These are phyloP conservation scores for Solenodon paradoxus DNA, from an alignment of 2,113 vertebrate species.

Conservation along the genomic window DNA sequence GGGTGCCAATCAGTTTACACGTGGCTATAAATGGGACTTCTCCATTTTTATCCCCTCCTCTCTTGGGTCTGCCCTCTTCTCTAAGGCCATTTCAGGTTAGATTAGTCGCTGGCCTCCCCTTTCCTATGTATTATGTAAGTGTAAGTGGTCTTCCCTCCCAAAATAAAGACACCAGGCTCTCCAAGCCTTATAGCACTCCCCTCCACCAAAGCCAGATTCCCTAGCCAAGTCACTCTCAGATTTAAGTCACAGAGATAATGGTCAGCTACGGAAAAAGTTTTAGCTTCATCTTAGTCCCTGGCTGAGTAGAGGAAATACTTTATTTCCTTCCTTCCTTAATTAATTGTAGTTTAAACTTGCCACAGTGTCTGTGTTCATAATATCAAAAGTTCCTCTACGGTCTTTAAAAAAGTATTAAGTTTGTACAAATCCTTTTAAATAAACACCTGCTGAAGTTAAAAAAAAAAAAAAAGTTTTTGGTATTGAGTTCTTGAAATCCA, in stretches of 20 bases:
- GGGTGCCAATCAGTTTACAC: background rate
- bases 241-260: background rate
- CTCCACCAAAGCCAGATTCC: constrained; percentile 8
- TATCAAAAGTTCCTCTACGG: constrained; percentile 47
- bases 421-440: constrained; percentile 70
- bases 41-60: background rate
- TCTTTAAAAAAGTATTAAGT: constrained; percentile 57
- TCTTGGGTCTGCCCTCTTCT: background rate
- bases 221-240: constrained; percentile 1
- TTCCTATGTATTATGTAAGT: constrained; percentile 10
- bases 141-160: background rate
- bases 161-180: background rate
- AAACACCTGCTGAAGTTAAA: no score
- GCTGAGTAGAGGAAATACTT: background rate
- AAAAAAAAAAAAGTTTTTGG: no score
- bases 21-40: background rate
- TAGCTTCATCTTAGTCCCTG: constrained; percentile 9
- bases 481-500: background rate
- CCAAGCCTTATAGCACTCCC: background rate
- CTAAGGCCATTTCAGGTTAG: constrained; percentile 38
- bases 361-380: constrained; percentile 41
- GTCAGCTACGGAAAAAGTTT: constrained; percentile 20
- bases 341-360: constrained; percentile 48
- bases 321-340: constrained; percentile 52
- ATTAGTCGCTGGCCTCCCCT: background rate